Conservation (phyloP, 2,797 vertebrate genomes). For the Sternotherus odoratus region DNA sequence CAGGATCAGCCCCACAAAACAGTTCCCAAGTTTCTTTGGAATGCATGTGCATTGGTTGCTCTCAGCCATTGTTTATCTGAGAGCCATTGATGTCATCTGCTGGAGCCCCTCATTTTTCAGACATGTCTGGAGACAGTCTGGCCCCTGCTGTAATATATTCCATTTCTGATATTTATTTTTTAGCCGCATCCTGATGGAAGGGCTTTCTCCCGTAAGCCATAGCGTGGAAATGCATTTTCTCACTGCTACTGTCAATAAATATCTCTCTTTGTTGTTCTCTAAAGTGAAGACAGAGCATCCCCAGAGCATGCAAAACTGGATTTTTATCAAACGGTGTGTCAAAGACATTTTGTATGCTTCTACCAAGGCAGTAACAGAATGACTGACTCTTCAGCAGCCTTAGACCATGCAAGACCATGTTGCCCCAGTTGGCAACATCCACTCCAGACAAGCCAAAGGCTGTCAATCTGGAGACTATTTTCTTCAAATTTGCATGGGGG, state of each 20-base stretch:
- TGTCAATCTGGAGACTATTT: not conserved
- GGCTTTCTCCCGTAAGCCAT: not conserved
- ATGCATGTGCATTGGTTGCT: not conserved
- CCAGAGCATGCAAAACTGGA: not conserved
- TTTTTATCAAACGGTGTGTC: constrained; percentile 14
- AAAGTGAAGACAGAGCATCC: not conserved
- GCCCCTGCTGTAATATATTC: constrained; percentile 16
- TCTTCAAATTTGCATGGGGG: not conserved
- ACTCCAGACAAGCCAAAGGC: not conserved
- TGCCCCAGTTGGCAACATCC: not conserved
- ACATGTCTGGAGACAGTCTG: not conserved
- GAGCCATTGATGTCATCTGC: not conserved
- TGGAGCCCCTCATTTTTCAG: constrained; percentile 14
- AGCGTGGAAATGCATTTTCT: constrained; percentile 26
- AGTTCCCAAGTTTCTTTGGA: not conserved
- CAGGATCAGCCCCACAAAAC: not conserved
- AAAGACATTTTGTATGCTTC: not conserved
- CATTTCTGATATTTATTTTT: constrained; percentile 33
- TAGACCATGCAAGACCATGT: not conserved
- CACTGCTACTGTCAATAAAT: not conserved
- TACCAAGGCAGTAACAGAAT: not conserved
- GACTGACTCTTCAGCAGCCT: not conserved
- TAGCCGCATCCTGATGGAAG: constrained; percentile 12
- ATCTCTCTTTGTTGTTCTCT: constrained; percentile 15
- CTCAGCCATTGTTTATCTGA: not conserved